Evolutionary conservation across 2,797 vertebrate genomes (phyloP), one percentile per base, ranked within the genome.

Genomic region (Salmo trutta): DNA sequence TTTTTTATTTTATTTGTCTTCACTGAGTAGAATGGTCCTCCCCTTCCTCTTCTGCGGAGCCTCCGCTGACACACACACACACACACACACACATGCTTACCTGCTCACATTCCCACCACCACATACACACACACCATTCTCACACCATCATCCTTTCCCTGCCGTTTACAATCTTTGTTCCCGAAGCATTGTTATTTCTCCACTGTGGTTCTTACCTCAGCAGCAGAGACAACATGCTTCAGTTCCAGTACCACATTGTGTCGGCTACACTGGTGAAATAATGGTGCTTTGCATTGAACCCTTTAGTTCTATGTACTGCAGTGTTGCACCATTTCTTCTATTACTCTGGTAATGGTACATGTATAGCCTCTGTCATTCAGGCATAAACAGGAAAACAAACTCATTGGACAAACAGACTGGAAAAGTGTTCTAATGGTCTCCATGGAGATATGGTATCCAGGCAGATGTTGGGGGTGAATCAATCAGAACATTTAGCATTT

Each of bases 31-130:
- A 5, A 36, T 36, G 33, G 33, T 36, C 33, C 6, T 7, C 33
- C 33, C 33, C 12, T 54, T 54, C 52, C 52, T 17, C 52, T 15
- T 54, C 33, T 1, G 33, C 1, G 6, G 33, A 36, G 33, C 33
- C 33, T 36, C 33, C 33, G 7, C 33, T 36, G 33, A 6, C 33
- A 36, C 33, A 67, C 65, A 67, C 24, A 24, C 24, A 24, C 65
- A 67, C 65, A 67, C 65, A 29, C 8, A 29, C 15, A 4, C 53
- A 69, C 16, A 77, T 7, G 19, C 68, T 36, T 59, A 81, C 74
- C 84, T 70, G 51, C 21, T 75, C 66, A 64, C 31, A 31, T 41
- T 3, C 2, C 71, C 78, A 72, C 71, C 67, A 69, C 29, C 21
- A 65, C 12, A 66, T n/a, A 65, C 2, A 66, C n/a, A 10, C 14